Percentiles rank a stretch among this genome's conserved stretches.
phyloP scores from a whole-genome alignment of 2,797 vertebrate genomes.

The Chromobotia macracanthus region DNA sequence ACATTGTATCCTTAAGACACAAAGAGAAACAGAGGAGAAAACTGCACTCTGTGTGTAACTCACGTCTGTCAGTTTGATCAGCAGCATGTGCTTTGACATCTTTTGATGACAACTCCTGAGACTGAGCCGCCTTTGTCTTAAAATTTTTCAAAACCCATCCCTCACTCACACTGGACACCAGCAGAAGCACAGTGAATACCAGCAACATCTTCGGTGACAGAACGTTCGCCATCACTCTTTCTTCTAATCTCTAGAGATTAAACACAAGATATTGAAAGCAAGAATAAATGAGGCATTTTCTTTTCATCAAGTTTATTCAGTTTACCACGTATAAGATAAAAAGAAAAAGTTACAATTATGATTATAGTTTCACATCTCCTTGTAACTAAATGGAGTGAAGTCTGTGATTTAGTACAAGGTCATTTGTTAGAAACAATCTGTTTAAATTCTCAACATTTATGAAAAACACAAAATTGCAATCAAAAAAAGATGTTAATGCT shows the following conservation, averaged over 20 bases:
- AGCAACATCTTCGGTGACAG: slow-evolving; percentile 53
- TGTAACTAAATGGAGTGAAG: too few relatives aligned
- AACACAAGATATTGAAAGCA: neutral
- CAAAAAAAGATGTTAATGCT: too few relatives aligned
- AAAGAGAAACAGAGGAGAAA: slow-evolving; percentile 21
- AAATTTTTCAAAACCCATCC: slow-evolving; percentile 54
- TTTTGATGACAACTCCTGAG: slow-evolving; percentile 33
- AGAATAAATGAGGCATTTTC: neutral
- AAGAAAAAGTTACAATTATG: too few relatives aligned
- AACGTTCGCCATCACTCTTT: neutral
- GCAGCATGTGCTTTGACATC: neutral
- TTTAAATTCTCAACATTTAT: too few relatives aligned
- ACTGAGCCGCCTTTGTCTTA: slow-evolving; percentile 42
- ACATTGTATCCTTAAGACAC: neutral
- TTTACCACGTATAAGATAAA: too few relatives aligned
- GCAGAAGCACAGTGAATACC: slow-evolving; percentile 45
- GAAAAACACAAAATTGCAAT: too few relatives aligned
- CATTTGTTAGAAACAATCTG: too few relatives aligned
- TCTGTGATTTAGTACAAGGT: too few relatives aligned
- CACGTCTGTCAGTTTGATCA: slow-evolving; percentile 49
- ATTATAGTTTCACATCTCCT: too few relatives aligned
- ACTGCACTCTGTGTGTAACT: slow-evolving; percentile 23
- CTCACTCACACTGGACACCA: slow-evolving; percentile 52
- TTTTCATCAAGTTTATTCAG: neutral
- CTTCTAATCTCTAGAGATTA: slow-evolving; percentile 1